A percentile compares a stretch with the other conserved stretches of the same genome.
Evolutionary conservation across 1,140 invertebrate genomes (phyloP).

Genomic region (Hylaeus anthracinus): DNA sequence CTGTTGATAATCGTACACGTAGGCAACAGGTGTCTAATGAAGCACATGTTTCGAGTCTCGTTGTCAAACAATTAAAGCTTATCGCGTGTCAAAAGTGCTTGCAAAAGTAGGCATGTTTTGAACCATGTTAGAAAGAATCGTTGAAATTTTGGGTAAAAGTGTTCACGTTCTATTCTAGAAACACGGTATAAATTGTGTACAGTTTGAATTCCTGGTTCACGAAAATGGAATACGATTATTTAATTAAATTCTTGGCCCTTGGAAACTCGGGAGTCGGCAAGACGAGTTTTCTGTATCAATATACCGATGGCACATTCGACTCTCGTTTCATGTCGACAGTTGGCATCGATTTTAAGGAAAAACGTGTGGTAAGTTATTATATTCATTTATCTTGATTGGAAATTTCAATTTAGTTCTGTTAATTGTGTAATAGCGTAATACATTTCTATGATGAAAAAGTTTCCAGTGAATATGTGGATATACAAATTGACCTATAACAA

Average conservation of each 20-base stretch:
- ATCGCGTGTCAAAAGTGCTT: not conserved
- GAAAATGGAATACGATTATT: constrained; percentile 95
- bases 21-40: constrained; percentile 64
- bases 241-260: constrained; percentile 96
- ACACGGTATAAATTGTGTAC: not conserved
- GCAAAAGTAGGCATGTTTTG: not conserved
- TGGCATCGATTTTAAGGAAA: constrained; percentile 98
- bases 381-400: constrained; percentile 21
- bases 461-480: not conserved
- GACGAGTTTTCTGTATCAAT: constrained; percentile 96
- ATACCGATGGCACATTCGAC: constrained; percentile 96
- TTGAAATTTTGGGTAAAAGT: not conserved
- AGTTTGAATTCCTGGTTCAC: not conserved
- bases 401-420: not conserved
- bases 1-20: constrained; percentile 50
- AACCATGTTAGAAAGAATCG: constrained; percentile 2
- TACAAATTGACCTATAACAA: no score
- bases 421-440: constrained; percentile 24
- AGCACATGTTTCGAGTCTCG: constrained; percentile 11
- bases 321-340: constrained; percentile 97
- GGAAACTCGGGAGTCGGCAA: constrained; percentile 97
- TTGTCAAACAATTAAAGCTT: not conserved
- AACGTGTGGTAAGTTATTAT: constrained; percentile 89
- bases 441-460: not conserved
- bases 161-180: not conserved